Conservation (phyloP, 2,797 vertebrate genomes). For the Furcifer pardalis region DNA sequence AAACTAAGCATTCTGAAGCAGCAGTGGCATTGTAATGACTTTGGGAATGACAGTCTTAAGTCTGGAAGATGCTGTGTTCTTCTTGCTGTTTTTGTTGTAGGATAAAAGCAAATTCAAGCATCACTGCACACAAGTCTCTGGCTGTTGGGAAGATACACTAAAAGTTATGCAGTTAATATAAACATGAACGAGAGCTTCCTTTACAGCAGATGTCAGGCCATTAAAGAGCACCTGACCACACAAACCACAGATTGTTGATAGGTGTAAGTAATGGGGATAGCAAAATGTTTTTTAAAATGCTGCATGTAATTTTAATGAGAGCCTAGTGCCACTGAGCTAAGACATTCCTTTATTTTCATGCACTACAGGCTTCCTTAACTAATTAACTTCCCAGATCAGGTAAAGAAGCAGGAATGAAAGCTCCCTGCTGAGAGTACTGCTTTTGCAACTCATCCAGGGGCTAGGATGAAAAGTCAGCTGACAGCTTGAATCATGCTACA, state of each 20-base stretch:
- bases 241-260: slow-evolving; percentile 1
- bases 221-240: not conserved
- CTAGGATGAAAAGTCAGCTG: slow-evolving; percentile 39
- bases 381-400: slow-evolving; percentile 17
- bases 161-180: not conserved
- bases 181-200: slow-evolving; percentile 9
- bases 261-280: slow-evolving; percentile 12
- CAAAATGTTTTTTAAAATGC: not conserved
- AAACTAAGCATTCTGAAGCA: slow-evolving; percentile 34
- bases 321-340: not conserved
- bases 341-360: slow-evolving; percentile 12
- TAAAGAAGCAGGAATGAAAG: slow-evolving; percentile 39
- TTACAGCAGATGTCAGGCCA: not conserved
- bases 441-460: slow-evolving; percentile 33
- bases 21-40: not conserved
- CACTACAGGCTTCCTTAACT: slow-evolving; percentile 34
- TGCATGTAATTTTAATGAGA: not conserved
- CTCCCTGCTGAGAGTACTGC: slow-evolving; percentile 20
- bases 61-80: not conserved
- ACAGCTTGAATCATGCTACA: not conserved
- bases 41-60: slow-evolving; percentile 1
- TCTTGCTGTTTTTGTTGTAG: slow-evolving; percentile 10
- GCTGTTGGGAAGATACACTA: not conserved
- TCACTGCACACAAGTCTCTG: not conserved
- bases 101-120: not conserved